Evolutionary conservation across 2,797 vertebrate genomes (phyloP), one percentile per base, ranked within the genome.

Genomic region (Peromyscus aztecus): DNA sequence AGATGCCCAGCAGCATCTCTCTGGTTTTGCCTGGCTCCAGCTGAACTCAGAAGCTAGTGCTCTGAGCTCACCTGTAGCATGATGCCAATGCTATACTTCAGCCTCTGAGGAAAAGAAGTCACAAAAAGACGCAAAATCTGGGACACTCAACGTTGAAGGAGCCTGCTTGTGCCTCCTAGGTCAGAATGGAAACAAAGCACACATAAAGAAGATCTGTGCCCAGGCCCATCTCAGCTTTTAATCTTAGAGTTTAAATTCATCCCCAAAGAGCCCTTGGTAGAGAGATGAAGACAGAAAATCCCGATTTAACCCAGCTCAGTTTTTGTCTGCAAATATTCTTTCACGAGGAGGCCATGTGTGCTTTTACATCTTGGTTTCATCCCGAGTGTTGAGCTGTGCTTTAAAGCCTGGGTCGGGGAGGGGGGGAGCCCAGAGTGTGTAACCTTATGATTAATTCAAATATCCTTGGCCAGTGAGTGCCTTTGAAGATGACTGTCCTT

Each of bases 381-480:
- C 14, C 82, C 0, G 0, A 63, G 65, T 37, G 85, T 84, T 46
- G 24, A 40, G 31, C 10, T 14, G 4, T 6, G 24, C 65, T 69
- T 73, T 57, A 57, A 73, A 83, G 57, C 63, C 86, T 46, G 34
- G 46, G 46, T 43, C 0, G 0, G 7, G 57, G 52, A 24, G 0
- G 0, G 61, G 16, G 9, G 52, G 52, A 61, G 37, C 49, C 21
- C 46, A 31, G 63, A n/a, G 27, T 9, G 6, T 1, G 21, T 27
- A 67, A 34, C 63, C 21, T 82, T 90, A 67, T 57, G 94, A 77
- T 95, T 81, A 67, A 91, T 61, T 91, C 83, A 86, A 16, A 46
- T 23, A 43, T 40, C 67, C 7, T 17, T 23, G 61, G 73, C 89
- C 46, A 13, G 77, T 0, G 34, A 29, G 19, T 9, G 34, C 89